Percentiles rank a stretch among this genome's conserved stretches.
Evolutionary conservation across 30 jellyfish, hydroid and myxozoan species (phyloP).

Genomic region (Clytia hemisphaerica): DNA sequence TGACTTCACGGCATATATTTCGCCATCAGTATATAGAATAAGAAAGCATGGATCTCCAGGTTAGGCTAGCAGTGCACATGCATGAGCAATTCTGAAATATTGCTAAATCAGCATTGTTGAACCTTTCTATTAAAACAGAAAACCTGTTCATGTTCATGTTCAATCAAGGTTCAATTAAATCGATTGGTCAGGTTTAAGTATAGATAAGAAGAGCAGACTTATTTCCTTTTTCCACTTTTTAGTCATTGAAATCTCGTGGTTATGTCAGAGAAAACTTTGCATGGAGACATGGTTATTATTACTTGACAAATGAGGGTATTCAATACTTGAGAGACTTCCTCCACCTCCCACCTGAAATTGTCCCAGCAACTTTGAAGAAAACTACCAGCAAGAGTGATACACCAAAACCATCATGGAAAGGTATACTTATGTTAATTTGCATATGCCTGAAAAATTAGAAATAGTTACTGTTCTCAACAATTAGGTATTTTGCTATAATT

Average conservation of each 20-base stretch:
- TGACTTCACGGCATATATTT: no score
- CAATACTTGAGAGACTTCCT: conserved; percentile 75
- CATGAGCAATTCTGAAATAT: no score
- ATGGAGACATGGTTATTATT: conserved; percentile 92
- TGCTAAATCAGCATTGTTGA: no score
- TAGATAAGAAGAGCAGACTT: no score
- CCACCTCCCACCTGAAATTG: conserved; percentile 97
- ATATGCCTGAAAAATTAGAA: neutral
- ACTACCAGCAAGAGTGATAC: conserved; percentile 67
- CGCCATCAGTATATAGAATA: no score
- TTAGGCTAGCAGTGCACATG: no score
- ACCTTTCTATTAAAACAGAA: no score
- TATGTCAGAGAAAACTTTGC: conserved; percentile 86
- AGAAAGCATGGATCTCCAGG: no score
- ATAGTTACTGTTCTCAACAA: neutral
- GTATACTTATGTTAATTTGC: neutral
- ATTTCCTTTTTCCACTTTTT: no score
- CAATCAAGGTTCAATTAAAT: no score
- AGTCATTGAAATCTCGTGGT: conserved; percentile 95
- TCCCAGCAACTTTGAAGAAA: conserved; percentile 86
- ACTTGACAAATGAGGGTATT: conserved; percentile 77
- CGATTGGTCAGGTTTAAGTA: no score
- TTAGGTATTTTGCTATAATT: neutral
- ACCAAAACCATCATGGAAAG: conserved; percentile 68
- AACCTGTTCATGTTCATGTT: no score